Evolutionary conservation across 2,888 invertebrate genomes (phyloP), one percentile per base, ranked within the genome.

Genomic region (Seira musarum): DNA sequence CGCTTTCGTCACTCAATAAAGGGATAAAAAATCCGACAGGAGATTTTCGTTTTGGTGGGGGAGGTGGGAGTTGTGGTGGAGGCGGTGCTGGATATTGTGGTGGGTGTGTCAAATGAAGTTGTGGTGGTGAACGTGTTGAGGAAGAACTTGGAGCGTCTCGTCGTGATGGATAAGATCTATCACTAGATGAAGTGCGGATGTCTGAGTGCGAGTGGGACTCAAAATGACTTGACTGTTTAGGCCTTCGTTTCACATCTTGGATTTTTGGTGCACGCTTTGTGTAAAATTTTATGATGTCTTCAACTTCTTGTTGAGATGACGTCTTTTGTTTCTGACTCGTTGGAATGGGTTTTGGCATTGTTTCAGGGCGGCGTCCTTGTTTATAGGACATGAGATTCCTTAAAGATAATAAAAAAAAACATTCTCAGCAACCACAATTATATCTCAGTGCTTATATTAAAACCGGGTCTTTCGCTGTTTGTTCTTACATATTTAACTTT

Each of bases 401-500:
- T n/a, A n/a, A n/a, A n/a, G n/a, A n/a, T n/a, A n/a, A n/a, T n/a
- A n/a, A n/a, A n/a, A n/a, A n/a, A n/a, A n/a, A n/a, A n/a, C n/a
- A n/a, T n/a, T n/a, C n/a, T n/a, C n/a, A n/a, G n/a, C n/a, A n/a
- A n/a, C n/a, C n/a, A n/a, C n/a, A n/a, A n/a, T n/a, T n/a, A n/a
- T n/a, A n/a, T n/a, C n/a, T n/a, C n/a, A n/a, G n/a, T n/a, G n/a
- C n/a, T n/a, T n/a, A n/a, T n/a, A n/a, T n/a, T n/a, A n/a, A n/a
- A n/a, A n/a, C n/a, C n/a, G n/a, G n/a, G n/a, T n/a, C n/a, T n/a
- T n/a, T n/a, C n/a, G n/a, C n/a, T 40, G 13, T 8, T 6, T 40
- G 19, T 67, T 53, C 74, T 63, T 69, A 78, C 78, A 40, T 35
- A n/a, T 82, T 82, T 0, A 82, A 25, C 21, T 79, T 63, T 17